These are phyloP conservation scores for Phania funesta DNA, from an alignment of 2,888 invertebrate species.

Conservation along the genomic window DNA sequence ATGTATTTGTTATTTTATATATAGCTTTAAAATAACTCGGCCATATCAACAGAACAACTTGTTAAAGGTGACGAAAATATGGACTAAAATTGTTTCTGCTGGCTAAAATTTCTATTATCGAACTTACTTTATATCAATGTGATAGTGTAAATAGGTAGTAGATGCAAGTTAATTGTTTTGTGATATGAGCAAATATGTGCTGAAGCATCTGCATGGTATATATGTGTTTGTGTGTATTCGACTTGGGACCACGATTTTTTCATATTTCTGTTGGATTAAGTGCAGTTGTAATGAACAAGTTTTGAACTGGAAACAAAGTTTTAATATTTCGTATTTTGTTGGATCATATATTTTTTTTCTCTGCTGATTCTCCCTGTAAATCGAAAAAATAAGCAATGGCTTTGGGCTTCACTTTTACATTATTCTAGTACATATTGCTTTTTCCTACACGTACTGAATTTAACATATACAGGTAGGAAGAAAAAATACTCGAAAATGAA, in stretches of 20 bases:
- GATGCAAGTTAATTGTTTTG: too few relatives aligned
- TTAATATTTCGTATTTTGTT: conserved; percentile 55
- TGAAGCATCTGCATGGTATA: background rate
- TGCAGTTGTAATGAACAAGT: conserved; percentile 67
- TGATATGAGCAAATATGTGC: background rate
- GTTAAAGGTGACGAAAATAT: conserved; percentile 34
- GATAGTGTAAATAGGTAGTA: background rate
- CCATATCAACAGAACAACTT: background rate
- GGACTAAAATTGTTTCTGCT: conserved; percentile 26
- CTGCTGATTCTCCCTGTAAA: conserved; percentile 35
- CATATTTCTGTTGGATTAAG: conserved; percentile 32
- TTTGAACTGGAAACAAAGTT: conserved; percentile 68
- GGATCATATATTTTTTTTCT: conserved; percentile 2
- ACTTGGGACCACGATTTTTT: too few relatives aligned
- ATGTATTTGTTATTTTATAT: too few relatives aligned
- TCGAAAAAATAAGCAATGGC: conserved; percentile 50
- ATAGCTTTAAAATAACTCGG: background rate
- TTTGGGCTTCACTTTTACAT: conserved; percentile 54
- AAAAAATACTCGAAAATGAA: background rate
- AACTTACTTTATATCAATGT: background rate
- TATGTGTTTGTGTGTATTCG: background rate
- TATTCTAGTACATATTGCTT: conserved; percentile 12
- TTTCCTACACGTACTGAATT: background rate
- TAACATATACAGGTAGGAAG: background rate
- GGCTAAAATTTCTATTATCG: conserved; percentile 7